These are phyloP conservation scores for Aurelia coerulea DNA, from an alignment of 30 jellyfish, hydroid and myxozoan genomes.

Conservation along the genomic window DNA sequence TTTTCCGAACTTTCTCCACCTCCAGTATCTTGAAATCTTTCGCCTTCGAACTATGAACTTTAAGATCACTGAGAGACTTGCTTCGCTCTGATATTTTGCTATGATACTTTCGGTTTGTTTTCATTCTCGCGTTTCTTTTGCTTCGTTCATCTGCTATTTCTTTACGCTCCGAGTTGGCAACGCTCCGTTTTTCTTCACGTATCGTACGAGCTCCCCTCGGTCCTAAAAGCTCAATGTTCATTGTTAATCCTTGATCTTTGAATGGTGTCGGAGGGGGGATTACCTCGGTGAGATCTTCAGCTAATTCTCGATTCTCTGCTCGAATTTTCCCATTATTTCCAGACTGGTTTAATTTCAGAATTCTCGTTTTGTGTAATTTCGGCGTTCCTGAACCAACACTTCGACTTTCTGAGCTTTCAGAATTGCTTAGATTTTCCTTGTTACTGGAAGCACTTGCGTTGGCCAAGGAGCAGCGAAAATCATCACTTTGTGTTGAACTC, in stretches of 20 bases:
- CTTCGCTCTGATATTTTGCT: constrained; percentile 12
- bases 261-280: constrained; percentile 61
- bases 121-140: neutral
- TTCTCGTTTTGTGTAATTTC: neutral
- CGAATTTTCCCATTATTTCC: neutral
- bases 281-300: constrained; percentile 24
- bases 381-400: neutral
- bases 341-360: constrained; percentile 14
- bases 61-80: constrained; percentile 28
- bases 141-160: neutral
- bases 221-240: constrained; percentile 42
- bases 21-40: constrained; percentile 21
- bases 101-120: constrained; percentile 4
- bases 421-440: constrained; percentile 1
- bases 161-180: neutral
- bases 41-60: neutral
- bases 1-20: constrained; percentile 53
- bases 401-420: neutral
- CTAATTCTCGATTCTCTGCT: neutral
- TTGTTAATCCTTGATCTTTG: constrained; percentile 32
- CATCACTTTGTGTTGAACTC: neutral
- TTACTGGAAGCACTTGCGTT: neutral
- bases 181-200: constrained; percentile 8
- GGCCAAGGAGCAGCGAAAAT: neutral
- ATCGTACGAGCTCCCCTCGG: constrained; percentile 6